Evolutionary conservation across 2,888 invertebrate genomes (phyloP).

Genomic region (Mesopsocus fuscifrons): DNA sequence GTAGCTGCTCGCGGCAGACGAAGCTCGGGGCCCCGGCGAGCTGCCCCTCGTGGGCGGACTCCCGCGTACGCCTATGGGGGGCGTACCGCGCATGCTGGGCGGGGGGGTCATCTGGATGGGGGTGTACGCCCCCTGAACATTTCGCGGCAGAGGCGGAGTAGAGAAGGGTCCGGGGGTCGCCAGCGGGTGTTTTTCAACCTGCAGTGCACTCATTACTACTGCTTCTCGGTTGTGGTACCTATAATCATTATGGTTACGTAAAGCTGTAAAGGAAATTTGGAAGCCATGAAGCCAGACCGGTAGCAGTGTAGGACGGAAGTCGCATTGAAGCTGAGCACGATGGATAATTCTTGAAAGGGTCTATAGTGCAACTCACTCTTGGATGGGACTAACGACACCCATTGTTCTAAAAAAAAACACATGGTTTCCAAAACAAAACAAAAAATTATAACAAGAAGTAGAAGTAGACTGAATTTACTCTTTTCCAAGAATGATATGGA

Average conservation of each 20-base stretch:
- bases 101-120: constrained; percentile 49
- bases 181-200: constrained; percentile 82
- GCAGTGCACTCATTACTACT: constrained; percentile 78
- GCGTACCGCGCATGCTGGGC: constrained; percentile 30
- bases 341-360: not conserved
- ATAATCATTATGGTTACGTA: constrained; percentile 22
- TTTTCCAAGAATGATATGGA: no score
- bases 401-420: no score
- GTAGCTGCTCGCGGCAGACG: constrained; percentile 14
- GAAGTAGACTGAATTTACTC: no score
- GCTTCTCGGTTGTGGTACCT: constrained; percentile 88
- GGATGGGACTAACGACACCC: no score
- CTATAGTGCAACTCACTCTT: not conserved
- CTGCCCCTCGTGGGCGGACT: constrained; percentile 12
- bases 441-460: no score
- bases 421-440: no score
- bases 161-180: constrained; percentile 69
- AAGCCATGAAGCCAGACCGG: no score
- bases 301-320: no score
- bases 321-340: no score
- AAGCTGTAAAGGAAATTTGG: no score
- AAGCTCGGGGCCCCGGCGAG: constrained; percentile 15
- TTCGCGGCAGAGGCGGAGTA: constrained; percentile 43
- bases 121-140: constrained; percentile 25
- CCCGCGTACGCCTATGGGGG: constrained; percentile 18